These are phyloP conservation scores for Micoletzkya japonica DNA, from an alignment of 2,888 invertebrate genomes.

Conservation along the genomic window DNA sequence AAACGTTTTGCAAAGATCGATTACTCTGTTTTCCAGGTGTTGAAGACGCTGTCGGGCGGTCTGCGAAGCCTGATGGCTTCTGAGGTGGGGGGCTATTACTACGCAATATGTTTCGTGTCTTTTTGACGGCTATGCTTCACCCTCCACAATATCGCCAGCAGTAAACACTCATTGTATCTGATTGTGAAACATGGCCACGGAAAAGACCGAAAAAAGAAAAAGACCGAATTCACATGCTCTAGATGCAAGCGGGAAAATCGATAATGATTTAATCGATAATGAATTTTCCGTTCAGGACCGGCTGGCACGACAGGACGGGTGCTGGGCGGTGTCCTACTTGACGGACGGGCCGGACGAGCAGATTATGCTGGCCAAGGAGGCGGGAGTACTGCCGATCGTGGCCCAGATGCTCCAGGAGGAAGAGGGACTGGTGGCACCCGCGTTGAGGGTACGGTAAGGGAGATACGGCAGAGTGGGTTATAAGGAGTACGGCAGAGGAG, in stretches of 20 bases:
- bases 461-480: too few relatives aligned
- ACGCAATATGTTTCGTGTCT: background rate
- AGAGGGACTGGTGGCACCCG: constrained; percentile 36
- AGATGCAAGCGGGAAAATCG: too few relatives aligned
- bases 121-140: too few relatives aligned
- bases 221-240: too few relatives aligned
- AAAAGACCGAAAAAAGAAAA: background rate
- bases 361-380: constrained; percentile 47
- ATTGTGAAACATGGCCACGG: background rate
- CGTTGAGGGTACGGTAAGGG: constrained; percentile 18
- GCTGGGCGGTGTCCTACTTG: constrained; percentile 63
- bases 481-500: too few relatives aligned
- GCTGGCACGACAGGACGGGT: constrained; percentile 53
- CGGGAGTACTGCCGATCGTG: constrained; percentile 40
- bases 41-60: constrained; percentile 38
- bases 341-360: constrained; percentile 62
- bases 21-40: constrained; percentile 26
- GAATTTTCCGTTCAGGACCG: constrained; percentile 38
- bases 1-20: background rate
- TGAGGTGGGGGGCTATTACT: constrained; percentile 15
- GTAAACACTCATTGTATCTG: background rate
- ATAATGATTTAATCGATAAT: background rate
- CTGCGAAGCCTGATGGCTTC: constrained; percentile 38
- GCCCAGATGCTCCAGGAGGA: constrained; percentile 36
- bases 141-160: too few relatives aligned